Percentiles rank a stretch among this genome's conserved stretches.
Evolutionary conservation across 2,797 vertebrate genomes (phyloP).

Genomic region (Anabacerthia variegaticeps): DNA sequence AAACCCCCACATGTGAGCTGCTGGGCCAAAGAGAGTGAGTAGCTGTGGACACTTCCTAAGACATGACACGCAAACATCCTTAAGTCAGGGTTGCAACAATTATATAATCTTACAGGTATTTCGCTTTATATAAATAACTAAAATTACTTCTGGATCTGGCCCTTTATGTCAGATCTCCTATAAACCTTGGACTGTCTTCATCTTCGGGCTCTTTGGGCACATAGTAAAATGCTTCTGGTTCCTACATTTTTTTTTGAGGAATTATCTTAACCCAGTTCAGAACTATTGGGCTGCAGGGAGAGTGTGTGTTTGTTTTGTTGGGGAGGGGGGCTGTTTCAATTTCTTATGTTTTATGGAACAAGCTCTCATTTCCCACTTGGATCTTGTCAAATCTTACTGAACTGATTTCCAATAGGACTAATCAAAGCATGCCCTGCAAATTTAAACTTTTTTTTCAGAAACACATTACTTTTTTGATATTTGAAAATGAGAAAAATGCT

Average conservation of each 20-base stretch:
- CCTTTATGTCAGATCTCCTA: neutral
- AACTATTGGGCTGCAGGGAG: neutral
- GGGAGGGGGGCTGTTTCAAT: accelerated
- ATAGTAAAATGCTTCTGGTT: neutral
- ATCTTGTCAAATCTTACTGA: neutral
- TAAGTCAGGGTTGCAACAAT: neutral
- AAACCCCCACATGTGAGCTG: neutral
- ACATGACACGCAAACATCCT: neutral
- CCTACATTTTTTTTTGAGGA: neutral
- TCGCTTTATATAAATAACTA: neutral
- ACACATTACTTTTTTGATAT: neutral
- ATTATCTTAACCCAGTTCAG: neutral
- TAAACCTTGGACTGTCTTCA: neutral
- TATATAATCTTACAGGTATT: neutral
- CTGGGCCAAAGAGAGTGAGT: neutral
- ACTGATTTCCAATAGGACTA: neutral
- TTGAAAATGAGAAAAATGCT: neutral
- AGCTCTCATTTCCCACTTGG: neutral
- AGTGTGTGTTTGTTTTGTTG: neutral
- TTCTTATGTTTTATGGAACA: neutral
- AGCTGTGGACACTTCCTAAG: neutral
- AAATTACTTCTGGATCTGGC: neutral
- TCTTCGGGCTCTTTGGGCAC: neutral
- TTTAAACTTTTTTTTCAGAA: neutral
- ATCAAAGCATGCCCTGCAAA: neutral